Base-by-base conservation (phyloP, 2,113 vertebrate species). In the Chloebia gouldiae region DNA sequence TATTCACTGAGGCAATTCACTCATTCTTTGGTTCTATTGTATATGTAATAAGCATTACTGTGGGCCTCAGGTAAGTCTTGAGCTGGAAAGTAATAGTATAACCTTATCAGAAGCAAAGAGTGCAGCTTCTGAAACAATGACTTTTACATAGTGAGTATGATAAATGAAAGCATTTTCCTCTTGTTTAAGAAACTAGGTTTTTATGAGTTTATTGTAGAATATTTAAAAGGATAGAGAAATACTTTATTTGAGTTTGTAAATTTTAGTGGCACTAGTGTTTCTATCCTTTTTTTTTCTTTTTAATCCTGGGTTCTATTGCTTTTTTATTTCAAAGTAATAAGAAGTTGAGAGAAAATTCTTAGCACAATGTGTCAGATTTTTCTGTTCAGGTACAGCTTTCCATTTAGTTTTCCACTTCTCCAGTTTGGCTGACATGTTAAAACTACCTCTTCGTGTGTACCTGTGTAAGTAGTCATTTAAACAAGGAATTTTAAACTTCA, bases 251-350 rank as follows among this genome's bases (percentile, higher is more conserved):
- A 84, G 87, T 84, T 92, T 97, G 92, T 91, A 97, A 93, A 93
- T 93, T 86, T 96, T 96, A 97, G 89, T 97, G 92, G 45, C 86
- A 84, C 35, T 86, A 66, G 54, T 93, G 85, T 92, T 86, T 82
- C 91, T 35, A 66, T 88, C 23, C 84, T 64, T 81, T 68, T 61
- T 75, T 83, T 82, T 77, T 68, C 73, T 80, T 76, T 71, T 82
- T 66, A 88, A 80, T 92, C 51, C 28, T 59, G 9, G 37, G 35
- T 93, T 95, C 95, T 96, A 94, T 90, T 95, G 59, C 49, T 70
- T 92, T 96, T 95, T 95, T 93, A 86, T 92, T 93, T 96, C 71
- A 93, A 86, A 96, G 86, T 35, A 93, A 76, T 90, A 93, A 87
- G 77, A 76, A 64, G 35, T 86, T 5, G 3, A 69, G 61, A 89